These are phyloP conservation scores for Phthorimaea operculella DNA, from an alignment of 1,140 invertebrate genomes.

Conservation along the genomic window DNA sequence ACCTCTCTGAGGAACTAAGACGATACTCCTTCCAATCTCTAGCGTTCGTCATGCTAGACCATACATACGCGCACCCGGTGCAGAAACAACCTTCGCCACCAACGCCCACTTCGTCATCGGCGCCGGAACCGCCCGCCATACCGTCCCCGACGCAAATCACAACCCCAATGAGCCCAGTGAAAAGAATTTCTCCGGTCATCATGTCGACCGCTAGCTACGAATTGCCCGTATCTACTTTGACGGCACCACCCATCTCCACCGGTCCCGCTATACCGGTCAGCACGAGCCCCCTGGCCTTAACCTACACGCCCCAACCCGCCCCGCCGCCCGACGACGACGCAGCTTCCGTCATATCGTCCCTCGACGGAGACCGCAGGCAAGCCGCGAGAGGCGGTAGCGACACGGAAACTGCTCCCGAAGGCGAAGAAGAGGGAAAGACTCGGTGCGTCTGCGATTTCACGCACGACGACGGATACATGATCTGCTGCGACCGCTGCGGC, in stretches of 20 bases:
- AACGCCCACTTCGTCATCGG: constrained; percentile 18
- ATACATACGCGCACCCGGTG: constrained; percentile 56
- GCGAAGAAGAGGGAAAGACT: constrained; percentile 89
- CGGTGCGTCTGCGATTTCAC: constrained; percentile 94
- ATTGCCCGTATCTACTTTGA: constrained; percentile 29
- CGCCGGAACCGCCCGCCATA: constrained; percentile 18
- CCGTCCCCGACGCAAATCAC: constrained; percentile 19
- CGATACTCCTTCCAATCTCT: constrained; percentile 52
- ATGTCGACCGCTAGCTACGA: constrained; percentile 39
- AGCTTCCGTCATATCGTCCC: constrained; percentile 59
- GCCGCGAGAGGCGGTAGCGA: constrained; percentile 74
- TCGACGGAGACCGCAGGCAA: constrained; percentile 47
- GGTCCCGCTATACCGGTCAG: constrained; percentile 35
- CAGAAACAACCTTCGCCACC: constrained; percentile 38
- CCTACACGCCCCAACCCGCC: constrained; percentile 33
- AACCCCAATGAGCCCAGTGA: constrained; percentile 44
- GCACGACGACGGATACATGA: constrained; percentile 98
- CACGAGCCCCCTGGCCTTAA: constrained; percentile 29
- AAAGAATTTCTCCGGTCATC: constrained; percentile 38
- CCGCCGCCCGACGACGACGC: constrained; percentile 51
- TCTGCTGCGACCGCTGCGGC: constrained; percentile 92
- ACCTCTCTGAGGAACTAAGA: constrained; percentile 57
- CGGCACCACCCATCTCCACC: constrained; percentile 23
- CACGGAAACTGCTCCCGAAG: constrained; percentile 88
- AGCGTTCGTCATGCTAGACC: constrained; percentile 64